Evolutionary conservation across 37 sponge, comb jelly and placozoan species (phyloP).

Genomic region (Cladorhizidae sp.): DNA sequence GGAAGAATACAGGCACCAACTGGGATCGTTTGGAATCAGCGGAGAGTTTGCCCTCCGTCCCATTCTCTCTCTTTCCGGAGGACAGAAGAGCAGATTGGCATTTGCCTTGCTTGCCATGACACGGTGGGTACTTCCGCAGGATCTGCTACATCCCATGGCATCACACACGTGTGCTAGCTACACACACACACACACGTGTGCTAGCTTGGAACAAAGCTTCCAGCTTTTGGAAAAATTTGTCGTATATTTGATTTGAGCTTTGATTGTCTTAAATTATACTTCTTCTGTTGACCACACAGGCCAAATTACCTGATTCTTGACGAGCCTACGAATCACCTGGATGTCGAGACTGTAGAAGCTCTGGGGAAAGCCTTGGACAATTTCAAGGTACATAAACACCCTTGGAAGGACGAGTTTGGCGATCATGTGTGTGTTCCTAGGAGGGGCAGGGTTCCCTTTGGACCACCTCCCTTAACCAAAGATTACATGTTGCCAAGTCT

Average conservation of each 20-base stretch:
- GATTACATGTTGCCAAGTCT: neutral
- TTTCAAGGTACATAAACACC: slow-evolving; percentile 31
- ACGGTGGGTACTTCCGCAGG: too few relatives aligned
- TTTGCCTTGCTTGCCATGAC: slow-evolving; percentile 70
- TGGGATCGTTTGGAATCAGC: slow-evolving; percentile 83
- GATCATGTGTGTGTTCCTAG: too few relatives aligned
- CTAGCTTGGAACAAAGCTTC: neutral
- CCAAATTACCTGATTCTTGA: slow-evolving; percentile 86
- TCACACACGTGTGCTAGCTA: neutral
- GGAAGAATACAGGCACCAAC: slow-evolving; percentile 73
- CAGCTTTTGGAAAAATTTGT: neutral
- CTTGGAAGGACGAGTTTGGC: neutral
- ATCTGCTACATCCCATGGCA: too few relatives aligned
- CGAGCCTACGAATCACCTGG: slow-evolving; percentile 96
- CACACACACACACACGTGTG: neutral
- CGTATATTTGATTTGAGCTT: neutral
- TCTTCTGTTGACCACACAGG: slow-evolving; percentile 1
- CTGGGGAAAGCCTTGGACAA: slow-evolving; percentile 58
- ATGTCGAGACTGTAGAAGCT: slow-evolving; percentile 89
- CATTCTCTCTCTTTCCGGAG: slow-evolving; percentile 70
- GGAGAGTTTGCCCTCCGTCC: slow-evolving; percentile 91
- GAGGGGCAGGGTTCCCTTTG: too few relatives aligned
- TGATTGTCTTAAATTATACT: neutral
- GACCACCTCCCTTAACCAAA: too few relatives aligned
- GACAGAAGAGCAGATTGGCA: slow-evolving; percentile 86